phyloP scores from a whole-genome alignment of 35 echinoderm and acorn worm genomes.

The Ptychodera flava region DNA sequence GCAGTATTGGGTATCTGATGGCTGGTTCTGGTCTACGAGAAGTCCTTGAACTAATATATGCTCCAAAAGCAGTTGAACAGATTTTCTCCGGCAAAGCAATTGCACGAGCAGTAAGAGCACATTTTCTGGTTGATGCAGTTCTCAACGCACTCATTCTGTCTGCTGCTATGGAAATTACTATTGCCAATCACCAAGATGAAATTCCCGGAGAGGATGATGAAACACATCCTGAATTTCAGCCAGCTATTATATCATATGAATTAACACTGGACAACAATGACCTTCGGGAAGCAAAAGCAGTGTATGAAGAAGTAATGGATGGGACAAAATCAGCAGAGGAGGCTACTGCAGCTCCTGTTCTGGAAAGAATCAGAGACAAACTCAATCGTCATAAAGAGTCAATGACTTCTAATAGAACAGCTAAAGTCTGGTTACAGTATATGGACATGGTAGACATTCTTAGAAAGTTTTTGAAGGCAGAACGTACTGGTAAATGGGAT shows the following conservation, averaged over 20 bases:
- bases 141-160: conserved; percentile 27
- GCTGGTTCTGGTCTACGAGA: conserved; percentile 25
- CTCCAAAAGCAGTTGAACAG: conserved; percentile 33
- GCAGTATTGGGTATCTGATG: conserved; percentile 43
- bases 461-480: conserved; percentile 43
- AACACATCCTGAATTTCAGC: neutral
- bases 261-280: neutral
- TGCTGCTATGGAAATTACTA: neutral
- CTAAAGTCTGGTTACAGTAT: conserved; percentile 40
- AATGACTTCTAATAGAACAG: conserved; percentile 25
- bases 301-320: conserved; percentile 19
- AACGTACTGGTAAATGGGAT: conserved; percentile 48
- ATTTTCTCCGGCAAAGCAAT: conserved; percentile 47
- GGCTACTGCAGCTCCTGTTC: conserved; percentile 1
- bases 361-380: conserved; percentile 28
- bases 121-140: conserved; percentile 44
- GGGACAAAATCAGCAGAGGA: conserved; percentile 12
- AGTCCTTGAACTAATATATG: conserved; percentile 42
- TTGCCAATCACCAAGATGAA: neutral
- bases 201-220: neutral
- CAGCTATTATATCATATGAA: neutral
- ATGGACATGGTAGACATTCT: conserved; percentile 38
- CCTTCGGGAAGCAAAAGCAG: neutral
- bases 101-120: conserved; percentile 28
- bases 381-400: conserved; percentile 25